A percentile compares a stretch with the other conserved stretches of the same genome.
Conservation (phyloP, 1,140 invertebrate species). For the Camponotus floridanus region DNA sequence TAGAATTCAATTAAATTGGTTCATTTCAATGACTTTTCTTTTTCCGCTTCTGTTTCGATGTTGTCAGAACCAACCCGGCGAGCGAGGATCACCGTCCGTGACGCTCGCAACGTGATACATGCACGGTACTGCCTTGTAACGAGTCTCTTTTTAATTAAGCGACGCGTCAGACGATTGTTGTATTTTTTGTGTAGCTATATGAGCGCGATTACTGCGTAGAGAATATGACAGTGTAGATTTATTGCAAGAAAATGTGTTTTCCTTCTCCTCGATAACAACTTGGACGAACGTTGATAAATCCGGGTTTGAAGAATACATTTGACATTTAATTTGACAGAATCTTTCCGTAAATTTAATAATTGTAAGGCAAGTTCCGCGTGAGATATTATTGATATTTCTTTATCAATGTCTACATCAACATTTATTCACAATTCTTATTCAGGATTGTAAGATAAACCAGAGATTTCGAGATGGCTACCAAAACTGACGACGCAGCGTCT, state of each 20-base stretch:
- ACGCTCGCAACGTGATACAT: conserved; percentile 22
- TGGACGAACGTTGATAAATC: too few species aligned
- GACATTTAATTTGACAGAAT: neutral
- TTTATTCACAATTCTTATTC: conserved; percentile 25
- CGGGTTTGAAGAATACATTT: too few species aligned
- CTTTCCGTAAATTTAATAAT: too few species aligned
- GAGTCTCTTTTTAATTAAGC: conserved; percentile 12
- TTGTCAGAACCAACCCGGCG: conserved; percentile 22
- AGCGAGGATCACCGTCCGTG: neutral
- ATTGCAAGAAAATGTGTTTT: too few species aligned
- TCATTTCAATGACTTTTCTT: neutral
- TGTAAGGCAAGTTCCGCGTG: neutral
- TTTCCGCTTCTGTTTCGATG: neutral
- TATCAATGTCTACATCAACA: too few species aligned
- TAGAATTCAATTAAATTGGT: neutral
- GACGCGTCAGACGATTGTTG: neutral
- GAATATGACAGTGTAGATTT: too few species aligned
- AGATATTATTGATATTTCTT: neutral
- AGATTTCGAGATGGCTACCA: conserved; percentile 80
- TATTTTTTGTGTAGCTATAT: neutral
- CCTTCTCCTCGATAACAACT: too few species aligned
- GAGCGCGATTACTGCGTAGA: neutral
- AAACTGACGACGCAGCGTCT: conserved; percentile 81
- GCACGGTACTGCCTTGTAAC: conserved; percentile 1
- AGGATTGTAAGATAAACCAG: conserved; percentile 71